Evolutionary conservation across 2,113 vertebrate genomes (phyloP).

Genomic region (Ahaetulla prasina): DNA sequence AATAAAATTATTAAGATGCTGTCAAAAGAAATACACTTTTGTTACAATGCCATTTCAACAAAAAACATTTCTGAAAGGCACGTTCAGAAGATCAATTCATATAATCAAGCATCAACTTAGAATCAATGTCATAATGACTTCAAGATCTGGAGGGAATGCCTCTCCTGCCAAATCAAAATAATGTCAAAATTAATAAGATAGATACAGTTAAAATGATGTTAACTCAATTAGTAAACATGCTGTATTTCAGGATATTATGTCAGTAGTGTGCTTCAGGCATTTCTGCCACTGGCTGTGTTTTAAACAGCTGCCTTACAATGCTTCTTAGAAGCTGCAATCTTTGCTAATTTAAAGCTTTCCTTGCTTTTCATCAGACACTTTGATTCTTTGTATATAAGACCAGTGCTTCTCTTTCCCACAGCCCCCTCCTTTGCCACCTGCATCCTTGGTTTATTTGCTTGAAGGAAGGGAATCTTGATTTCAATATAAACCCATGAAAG

Average conservation of each 20-base stretch:
- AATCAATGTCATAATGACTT: neutral
- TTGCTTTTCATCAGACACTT: slow-evolving; percentile 33
- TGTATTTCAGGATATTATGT: neutral
- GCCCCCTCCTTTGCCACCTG: neutral
- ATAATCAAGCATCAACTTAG: neutral
- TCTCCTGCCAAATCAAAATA: slow-evolving; percentile 1
- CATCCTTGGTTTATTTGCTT: neutral
- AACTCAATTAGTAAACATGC: neutral
- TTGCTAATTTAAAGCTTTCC: slow-evolving; percentile 39
- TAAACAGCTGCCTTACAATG: slow-evolving; percentile 17
- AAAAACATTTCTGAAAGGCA: neutral
- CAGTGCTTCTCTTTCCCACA: neutral
- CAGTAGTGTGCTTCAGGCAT: neutral
- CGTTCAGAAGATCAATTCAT: neutral
- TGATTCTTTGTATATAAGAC: neutral
- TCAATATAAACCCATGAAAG: neutral
- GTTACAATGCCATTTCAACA: neutral
- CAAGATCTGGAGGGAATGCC: neutral
- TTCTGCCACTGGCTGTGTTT: slow-evolving; percentile 3
- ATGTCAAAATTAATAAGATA: neutral
- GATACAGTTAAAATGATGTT: neutral
- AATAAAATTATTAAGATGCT: neutral
- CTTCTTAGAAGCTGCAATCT: slow-evolving; percentile 35
- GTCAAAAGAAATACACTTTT: neutral
- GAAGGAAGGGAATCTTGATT: neutral